Conservation (phyloP, 2,888 invertebrate species). For the Stomorhina lunata region DNA sequence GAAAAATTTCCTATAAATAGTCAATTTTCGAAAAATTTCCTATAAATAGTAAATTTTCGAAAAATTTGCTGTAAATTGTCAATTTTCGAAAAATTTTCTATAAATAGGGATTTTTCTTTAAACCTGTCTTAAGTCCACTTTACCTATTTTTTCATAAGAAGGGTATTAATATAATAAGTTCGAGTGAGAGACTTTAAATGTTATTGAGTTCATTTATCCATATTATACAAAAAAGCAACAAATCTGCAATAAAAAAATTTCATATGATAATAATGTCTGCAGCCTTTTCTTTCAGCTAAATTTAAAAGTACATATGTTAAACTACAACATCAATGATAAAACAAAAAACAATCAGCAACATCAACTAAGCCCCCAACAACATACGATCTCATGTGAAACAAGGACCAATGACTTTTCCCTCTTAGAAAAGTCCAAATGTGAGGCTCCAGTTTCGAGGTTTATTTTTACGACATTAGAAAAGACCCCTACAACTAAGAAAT, state of each 20-base stretch:
- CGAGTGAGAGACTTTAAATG: conserved; percentile 34
- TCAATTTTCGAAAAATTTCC: too few relatives aligned
- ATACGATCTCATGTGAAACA: conserved; percentile 55
- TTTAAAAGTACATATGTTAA: conserved; percentile 52
- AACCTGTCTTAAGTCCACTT: background rate
- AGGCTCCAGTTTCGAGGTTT: conserved; percentile 8
- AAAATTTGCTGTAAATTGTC: too few relatives aligned
- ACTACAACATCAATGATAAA: conserved; percentile 26
- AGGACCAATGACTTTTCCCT: conserved; percentile 61
- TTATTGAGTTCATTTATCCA: conserved; percentile 55
- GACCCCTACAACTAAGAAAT: conserved; percentile 50
- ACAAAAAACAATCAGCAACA: background rate
- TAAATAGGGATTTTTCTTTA: background rate
- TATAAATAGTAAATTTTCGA: too few relatives aligned
- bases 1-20: too few relatives aligned
- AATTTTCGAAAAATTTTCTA: too few relatives aligned
- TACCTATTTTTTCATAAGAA: background rate
- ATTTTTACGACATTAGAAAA: conserved; percentile 29
- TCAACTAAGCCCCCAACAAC: background rate
- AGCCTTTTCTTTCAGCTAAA: background rate
- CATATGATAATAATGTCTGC: conserved; percentile 41
- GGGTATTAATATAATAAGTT: background rate
- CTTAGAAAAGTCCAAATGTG: background rate
- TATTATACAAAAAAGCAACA: conserved; percentile 22
- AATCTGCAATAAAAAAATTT: conserved; percentile 11